Evolutionary conservation across 2,113 vertebrate genomes (phyloP), one percentile per base, ranked within the genome.

Genomic region (Tor tambroides): DNA sequence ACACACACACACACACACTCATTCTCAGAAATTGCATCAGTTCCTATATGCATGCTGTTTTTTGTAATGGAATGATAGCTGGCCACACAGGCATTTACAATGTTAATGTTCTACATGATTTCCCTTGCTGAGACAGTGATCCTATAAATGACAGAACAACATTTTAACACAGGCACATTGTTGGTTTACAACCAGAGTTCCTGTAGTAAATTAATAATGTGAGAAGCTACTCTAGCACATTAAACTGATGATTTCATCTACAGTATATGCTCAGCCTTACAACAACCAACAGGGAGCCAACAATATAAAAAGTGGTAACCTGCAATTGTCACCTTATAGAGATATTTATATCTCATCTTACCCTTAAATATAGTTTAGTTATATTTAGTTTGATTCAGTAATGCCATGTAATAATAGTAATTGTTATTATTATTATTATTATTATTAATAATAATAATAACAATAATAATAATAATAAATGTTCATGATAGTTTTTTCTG

Each of bases 121-220:
- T 72, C 59, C 30, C 46, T 86, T 61, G 43, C 74, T 80, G 84
- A 76, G 67, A 69, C 1, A 38, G 32, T 71, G 17, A 71, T 71
- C 69, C 81, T 80, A 46, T 59, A 75, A 85, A 84, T 79, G 67
- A 85, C 63, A 59, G 63, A 65, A 76, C 69, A 72, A n/a, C 17
- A 56, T 86, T 91, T 87, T 72, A 46, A 89, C 77, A 71, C 21
- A 51, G 79, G 80, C 81, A 59, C 56, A 30, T 67, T 72, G 74
- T 80, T 71, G 76, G 35, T 49, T 78, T 71, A 85, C 46, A 86
- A 86, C 88, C 84, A 80, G 84, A 86, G 56, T 67, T 67, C 28
- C 63, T 6, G 17, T 87, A 79, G 17, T 51, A 51, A 15, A 54
- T 54, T 1, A 19, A 19, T 54, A 54, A 88, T 56, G 69, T 5